Evolutionary conservation across 2,113 vertebrate genomes (phyloP).

Genomic region (Scomber scombrus): DNA sequence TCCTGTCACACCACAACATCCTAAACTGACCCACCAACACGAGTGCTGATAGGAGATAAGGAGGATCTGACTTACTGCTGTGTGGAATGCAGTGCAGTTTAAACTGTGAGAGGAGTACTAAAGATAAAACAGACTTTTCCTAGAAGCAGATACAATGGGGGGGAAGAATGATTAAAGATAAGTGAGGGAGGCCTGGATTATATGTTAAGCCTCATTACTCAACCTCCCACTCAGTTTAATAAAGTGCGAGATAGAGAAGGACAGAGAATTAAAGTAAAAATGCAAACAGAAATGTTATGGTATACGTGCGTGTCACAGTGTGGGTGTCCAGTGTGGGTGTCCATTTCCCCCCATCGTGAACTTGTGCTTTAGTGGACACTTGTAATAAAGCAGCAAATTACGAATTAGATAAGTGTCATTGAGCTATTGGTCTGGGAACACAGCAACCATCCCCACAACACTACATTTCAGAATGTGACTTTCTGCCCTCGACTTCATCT

Average conservation of each 20-base stretch:
- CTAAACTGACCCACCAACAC: neutral
- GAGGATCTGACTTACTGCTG: conserved; percentile 31
- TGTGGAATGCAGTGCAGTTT: conserved; percentile 54
- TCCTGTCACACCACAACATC: neutral
- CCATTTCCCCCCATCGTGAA: conserved; percentile 50
- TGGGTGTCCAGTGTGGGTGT: conserved; percentile 64
- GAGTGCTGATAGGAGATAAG: conserved; percentile 42
- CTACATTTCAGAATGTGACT: conserved; percentile 68
- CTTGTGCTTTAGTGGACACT: conserved; percentile 35
- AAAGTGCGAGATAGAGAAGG: conserved; percentile 23
- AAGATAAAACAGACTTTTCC: conserved; percentile 45
- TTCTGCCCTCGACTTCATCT: conserved; percentile 51
- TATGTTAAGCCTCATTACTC: conserved; percentile 57
- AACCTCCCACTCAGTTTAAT: conserved; percentile 60
- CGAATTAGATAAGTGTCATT: conserved; percentile 78
- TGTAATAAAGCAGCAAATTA: conserved; percentile 67
- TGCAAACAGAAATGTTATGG: conserved; percentile 13
- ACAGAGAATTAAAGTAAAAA: conserved; percentile 26
- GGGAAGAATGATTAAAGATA: conserved; percentile 53
- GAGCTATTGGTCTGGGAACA: conserved; percentile 70
- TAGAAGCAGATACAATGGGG: conserved; percentile 24
- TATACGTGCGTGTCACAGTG: conserved; percentile 2
- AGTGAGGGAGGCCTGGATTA: conserved; percentile 65
- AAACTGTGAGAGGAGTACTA: conserved; percentile 21
- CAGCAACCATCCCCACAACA: conserved; percentile 58